A percentile compares a stretch with the other conserved stretches of the same genome.
Conservation (phyloP, 23 tunicate genomes). For the Halocynthia roretzi region DNA sequence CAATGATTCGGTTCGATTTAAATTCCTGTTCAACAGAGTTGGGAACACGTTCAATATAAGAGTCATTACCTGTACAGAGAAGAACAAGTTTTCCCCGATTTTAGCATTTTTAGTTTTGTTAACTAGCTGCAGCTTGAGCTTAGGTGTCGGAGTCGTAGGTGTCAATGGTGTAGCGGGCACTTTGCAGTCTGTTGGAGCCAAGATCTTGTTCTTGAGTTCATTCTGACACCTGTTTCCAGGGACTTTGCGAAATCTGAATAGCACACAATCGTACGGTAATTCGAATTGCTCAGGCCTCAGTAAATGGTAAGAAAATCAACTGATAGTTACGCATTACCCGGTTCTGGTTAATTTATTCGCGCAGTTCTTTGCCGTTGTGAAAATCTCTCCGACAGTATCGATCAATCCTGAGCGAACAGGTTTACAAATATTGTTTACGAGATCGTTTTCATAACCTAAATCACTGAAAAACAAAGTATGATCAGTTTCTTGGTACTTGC, state of each 20-base stretch:
- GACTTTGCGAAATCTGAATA: slow-evolving; percentile 45
- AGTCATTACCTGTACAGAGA: slow-evolving; percentile 34
- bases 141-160: slow-evolving; percentile 15
- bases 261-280: neutral
- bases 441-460: slow-evolving; percentile 4
- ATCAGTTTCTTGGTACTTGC: no score
- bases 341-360: no score
- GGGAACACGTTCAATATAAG: neutral
- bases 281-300: neutral
- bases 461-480: neutral
- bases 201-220: slow-evolving; percentile 25
- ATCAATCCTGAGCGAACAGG: slow-evolving; percentile 4
- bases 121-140: slow-evolving; percentile 21
- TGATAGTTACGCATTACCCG: no score
- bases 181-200: slow-evolving; percentile 9
- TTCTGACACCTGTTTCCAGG: slow-evolving; percentile 68
- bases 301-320: neutral
- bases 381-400: neutral
- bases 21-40: slow-evolving; percentile 7
- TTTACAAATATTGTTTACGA: neutral
- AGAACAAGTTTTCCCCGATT: slow-evolving; percentile 38
- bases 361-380: no score
- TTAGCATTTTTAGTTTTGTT: slow-evolving; percentile 27
- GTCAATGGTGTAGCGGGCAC: slow-evolving; percentile 19
- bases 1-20: neutral